Evolutionary conservation across 2,888 invertebrate species (phyloP), one percentile per base, ranked within the genome.

Genomic region (Torymus tubicola): DNA sequence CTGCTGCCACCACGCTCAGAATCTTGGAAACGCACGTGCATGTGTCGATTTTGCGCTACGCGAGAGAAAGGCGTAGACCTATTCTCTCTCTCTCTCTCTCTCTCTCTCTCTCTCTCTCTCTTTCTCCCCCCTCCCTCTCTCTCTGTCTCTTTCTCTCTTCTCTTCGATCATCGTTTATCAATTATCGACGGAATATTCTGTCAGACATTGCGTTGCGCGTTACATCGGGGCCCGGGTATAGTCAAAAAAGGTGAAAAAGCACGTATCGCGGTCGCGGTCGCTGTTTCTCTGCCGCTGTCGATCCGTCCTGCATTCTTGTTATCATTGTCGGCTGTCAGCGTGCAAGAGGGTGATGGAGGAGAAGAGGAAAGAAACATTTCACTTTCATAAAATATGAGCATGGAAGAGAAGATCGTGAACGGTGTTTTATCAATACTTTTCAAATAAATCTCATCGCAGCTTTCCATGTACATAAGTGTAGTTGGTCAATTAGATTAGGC

Each of bases 81-180:
- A 8, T 42, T 42, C 31, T 31, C 31, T 3, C 31, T 3, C 31
- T 0, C 3, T 5, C 31, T 24, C 24, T 24, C 24, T 2, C 24
- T 24, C 24, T 24, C 24, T 31, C 31, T 3, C 31, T 1, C 31
- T 31, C 31, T 31, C 2, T 31, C 31, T 8, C 31, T 2, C 31
- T 31, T 8, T 31, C 31, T 2, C 31, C 8, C 8, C 1, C 42
- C 8, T 8, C 8, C 42, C 42, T 8, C 42, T 42, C 1, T 8
- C 21, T 21, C 21, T 21, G 21, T 0, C 42, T 8, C 8, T 42
- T 8, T 42, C 8, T 52, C 50, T n/a, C 42, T 24, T 31, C 77
- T 73, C 78, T 55, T 81, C 78, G 78, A 81, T 77, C 78, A 75
- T 81, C 82, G 81, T 82, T 82, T 81, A 82, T 82, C 82, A 82